Conservation (phyloP, 2,797 vertebrate species). For the Macrochelys suwanniensis region DNA sequence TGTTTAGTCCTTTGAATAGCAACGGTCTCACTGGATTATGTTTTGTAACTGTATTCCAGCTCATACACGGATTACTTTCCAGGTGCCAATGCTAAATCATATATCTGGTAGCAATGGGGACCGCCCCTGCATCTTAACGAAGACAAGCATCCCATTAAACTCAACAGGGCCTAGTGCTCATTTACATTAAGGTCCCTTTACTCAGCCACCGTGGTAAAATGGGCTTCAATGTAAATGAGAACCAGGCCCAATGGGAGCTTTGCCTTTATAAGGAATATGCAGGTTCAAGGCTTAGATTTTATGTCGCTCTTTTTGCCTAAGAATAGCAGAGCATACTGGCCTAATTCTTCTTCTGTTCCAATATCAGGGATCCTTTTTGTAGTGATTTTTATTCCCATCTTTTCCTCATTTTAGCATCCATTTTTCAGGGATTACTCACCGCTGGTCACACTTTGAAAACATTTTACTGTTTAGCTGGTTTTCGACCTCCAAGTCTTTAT, state of each 20-base stretch:
- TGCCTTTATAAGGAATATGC: not conserved
- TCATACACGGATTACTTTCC: not conserved
- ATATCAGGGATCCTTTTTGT: conserved; percentile 77
- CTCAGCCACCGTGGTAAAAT: not conserved
- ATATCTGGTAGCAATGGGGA: not conserved
- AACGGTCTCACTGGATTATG: not conserved
- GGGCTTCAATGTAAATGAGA: not conserved
- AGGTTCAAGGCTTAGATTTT: not conserved
- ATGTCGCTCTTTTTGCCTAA: conserved; percentile 33
- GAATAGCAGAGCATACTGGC: conserved; percentile 43
- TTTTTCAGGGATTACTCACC: conserved; percentile 70
- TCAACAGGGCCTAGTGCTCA: not conserved
- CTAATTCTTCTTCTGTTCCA: conserved; percentile 62
- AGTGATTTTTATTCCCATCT: conserved; percentile 14
- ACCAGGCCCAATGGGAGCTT: not conserved
- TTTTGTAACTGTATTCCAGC: not conserved
- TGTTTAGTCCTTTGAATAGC: not conserved
- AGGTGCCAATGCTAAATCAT: not conserved
- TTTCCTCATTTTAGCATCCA: conserved; percentile 11
- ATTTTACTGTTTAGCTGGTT: conserved; percentile 46
- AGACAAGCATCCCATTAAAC: not conserved
- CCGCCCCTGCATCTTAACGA: not conserved
- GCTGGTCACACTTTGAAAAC: conserved; percentile 55
- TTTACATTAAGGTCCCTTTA: not conserved
- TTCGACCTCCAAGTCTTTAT: conserved; percentile 37